Conservation (phyloP, 2,888 invertebrate species). For the Synergus japonicus region DNA sequence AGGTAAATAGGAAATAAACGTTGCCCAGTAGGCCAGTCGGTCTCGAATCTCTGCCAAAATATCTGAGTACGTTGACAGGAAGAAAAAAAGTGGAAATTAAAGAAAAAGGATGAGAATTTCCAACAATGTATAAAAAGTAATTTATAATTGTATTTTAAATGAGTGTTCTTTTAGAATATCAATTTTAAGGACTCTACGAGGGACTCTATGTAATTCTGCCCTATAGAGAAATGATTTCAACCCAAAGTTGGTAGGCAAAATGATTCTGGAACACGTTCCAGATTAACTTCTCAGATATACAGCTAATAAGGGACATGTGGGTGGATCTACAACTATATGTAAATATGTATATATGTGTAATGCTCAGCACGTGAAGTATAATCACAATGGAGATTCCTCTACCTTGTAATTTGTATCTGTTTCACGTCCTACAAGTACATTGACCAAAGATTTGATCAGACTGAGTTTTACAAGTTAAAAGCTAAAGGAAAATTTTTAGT, state of each 20-base stretch:
- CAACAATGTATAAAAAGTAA: background rate
- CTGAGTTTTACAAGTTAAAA: background rate
- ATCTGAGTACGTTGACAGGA: constrained; percentile 44
- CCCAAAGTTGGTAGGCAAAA: constrained; percentile 54
- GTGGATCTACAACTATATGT: constrained; percentile 44
- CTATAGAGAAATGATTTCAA: background rate
- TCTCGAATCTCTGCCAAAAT: constrained; percentile 58
- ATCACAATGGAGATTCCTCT: constrained; percentile 21
- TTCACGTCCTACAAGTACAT: background rate
- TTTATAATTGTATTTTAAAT: too few species aligned
- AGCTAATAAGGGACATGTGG: constrained; percentile 57
- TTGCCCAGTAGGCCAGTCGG: constrained; percentile 60
- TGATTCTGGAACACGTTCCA: constrained; percentile 63
- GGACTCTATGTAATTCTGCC: constrained; percentile 43
- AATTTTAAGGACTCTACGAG: constrained; percentile 44
- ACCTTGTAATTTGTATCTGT: constrained; percentile 10
- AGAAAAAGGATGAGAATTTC: background rate
- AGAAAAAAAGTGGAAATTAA: background rate
- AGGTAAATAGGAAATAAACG: constrained; percentile 62
- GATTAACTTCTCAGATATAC: constrained; percentile 62
- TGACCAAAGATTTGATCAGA: background rate
- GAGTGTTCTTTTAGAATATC: constrained; percentile 41
- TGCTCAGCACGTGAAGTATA: constrained; percentile 37
- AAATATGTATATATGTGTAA: background rate
- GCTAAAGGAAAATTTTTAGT: background rate